Base-by-base conservation (phyloP, 2,888 invertebrate species). In the Aporophyla nigra region DNA sequence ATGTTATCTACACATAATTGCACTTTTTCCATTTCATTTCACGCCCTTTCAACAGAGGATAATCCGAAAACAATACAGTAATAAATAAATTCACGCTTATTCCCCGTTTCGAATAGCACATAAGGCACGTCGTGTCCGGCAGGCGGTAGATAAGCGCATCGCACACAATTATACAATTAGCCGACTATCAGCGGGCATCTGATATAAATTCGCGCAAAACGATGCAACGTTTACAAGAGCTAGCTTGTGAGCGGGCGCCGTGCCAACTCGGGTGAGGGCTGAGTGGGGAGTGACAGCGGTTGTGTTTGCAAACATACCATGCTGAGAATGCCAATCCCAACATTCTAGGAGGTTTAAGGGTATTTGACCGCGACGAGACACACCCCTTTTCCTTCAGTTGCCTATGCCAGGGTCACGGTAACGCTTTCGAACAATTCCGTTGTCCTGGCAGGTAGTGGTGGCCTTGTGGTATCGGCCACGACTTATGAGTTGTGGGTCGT, bases 181-280 rank as follows among this genome's bases (percentile, higher is more conserved):
- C 84, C 82, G 79, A 80, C 89, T 90, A 92, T 92, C 90, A 90
- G 88, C 84, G 88, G 83, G 85, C 88, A 89, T 90, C 90, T 89
- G 86, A 90, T 91, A 92, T 91, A 91, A 88, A 92, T 90, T 90
- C 82, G 87, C 75, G 85, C 89, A 87, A 88, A 91, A 92, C 92
- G 90, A 90, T 89, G 90, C 89, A 89, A 88, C 89, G 89, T 89
- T 92, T 90, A 91, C 89, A 88, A 85, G 86, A 90, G 91, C 87
- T 74, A 76, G 80, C 79, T 80, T 86, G 87, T 85, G 89, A 88
- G 82, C 86, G 88, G 88, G 88, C 88, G 79, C 70, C 43, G 76
- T 80, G 91, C 90, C 91, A 90, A 86, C 77, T 80, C 43, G 43
- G 10, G 53, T 24, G 74, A 74, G 90, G 84, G 53, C 33, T 65